These are phyloP conservation scores for Bombus waltoni DNA, from an alignment of 1,140 invertebrate species.

Conservation along the genomic window DNA sequence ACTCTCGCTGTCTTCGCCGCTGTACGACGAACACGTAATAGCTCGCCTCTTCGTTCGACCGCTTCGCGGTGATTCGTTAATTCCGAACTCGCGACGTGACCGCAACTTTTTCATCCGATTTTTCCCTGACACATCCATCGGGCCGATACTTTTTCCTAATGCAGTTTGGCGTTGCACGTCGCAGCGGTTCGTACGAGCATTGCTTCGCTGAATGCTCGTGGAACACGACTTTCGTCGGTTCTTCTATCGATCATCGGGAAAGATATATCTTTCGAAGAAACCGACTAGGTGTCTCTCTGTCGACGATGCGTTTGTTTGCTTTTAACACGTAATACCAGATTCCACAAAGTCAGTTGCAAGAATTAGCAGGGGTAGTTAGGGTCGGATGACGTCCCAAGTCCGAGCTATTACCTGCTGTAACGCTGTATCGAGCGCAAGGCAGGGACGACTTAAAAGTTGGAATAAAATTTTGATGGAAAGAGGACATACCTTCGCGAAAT, in stretches of 20 bases:
- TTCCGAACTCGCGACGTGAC: not conserved
- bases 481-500: no score
- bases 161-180: not conserved
- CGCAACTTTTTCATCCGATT: not conserved
- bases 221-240: not conserved
- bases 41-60: not conserved
- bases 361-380: no score
- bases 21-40: not conserved
- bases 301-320: no score
- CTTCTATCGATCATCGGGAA: not conserved
- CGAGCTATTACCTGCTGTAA: no score
- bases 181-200: not conserved
- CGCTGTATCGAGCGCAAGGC: no score
- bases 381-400: no score
- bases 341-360: no score
- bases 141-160: not conserved
- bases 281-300: not conserved
- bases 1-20: not conserved
- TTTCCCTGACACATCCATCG: not conserved
- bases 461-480: no score
- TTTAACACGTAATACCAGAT: no score
- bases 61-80: not conserved
- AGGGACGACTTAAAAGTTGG: accelerated
- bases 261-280: no score
- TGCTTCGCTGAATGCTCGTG: not conserved